Conservation (phyloP, 2,113 vertebrate species). For the Macaca fascicularis region T2T-MFA8v1.1 NC_088385.1:90854001-90854500, state of each 20-base stretch:
- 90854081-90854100: background rate
- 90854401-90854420: constrained; percentile 33
- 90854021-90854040: accelerated
- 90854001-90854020: accelerated
- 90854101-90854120: background rate
- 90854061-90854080: background rate
- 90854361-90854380: background rate
- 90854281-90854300: background rate
- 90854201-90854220: constrained; percentile 9
- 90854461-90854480: constrained; percentile 54
- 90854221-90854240: constrained; percentile 50
- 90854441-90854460: constrained; percentile 52
- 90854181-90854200: constrained; percentile 20
- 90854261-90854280: constrained; percentile 33
- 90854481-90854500: constrained; percentile 55
- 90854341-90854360: background rate
- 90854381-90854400: constrained; percentile 11
- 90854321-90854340: background rate
- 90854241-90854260: background rate
- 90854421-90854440: background rate
- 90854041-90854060: too few relatives aligned
- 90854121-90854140: background rate
- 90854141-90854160: constrained; percentile 38
- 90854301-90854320: background rate
- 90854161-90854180: constrained; percentile 17